Conservation (phyloP, 2,888 invertebrate genomes). For the Epinotia bilunana region DNA sequence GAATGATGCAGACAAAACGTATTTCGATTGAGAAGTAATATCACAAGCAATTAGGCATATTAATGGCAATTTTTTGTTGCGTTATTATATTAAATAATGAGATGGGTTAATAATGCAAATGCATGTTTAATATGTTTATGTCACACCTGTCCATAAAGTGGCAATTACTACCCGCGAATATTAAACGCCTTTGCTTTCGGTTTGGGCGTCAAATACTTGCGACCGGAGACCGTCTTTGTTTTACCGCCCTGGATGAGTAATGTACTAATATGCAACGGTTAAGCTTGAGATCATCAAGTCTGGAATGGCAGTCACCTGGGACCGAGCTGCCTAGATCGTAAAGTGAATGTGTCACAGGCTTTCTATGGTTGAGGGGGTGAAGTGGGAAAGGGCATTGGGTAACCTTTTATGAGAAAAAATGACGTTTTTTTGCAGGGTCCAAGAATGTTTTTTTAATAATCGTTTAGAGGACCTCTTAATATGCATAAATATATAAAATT, state of each 20-base stretch:
- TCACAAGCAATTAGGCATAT: background rate
- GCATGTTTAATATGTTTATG: background rate
- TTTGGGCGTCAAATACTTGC: no score
- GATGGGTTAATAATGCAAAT: conserved; percentile 9
- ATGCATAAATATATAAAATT: no score
- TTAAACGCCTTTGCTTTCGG: no score
- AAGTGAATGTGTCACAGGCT: background rate
- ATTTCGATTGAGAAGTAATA: background rate
- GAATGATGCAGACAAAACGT: background rate
- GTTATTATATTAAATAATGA: conserved; percentile 6
- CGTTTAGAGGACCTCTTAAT: no score
- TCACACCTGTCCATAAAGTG: no score
- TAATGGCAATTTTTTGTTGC: background rate
- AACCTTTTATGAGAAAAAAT: no score
- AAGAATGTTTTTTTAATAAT: no score
- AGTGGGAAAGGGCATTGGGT: no score
- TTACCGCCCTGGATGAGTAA: no score
- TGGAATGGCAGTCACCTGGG: background rate
- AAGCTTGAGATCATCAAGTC: background rate
- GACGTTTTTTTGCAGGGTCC: no score
- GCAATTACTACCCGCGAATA: no score
- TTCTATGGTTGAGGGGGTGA: background rate
- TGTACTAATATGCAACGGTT: background rate
- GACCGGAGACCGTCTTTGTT: no score
- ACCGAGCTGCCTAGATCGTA: background rate